Evolutionary conservation across 2,113 vertebrate genomes (phyloP).

Genomic region (Ictidomys tridecemlineatus): DNA sequence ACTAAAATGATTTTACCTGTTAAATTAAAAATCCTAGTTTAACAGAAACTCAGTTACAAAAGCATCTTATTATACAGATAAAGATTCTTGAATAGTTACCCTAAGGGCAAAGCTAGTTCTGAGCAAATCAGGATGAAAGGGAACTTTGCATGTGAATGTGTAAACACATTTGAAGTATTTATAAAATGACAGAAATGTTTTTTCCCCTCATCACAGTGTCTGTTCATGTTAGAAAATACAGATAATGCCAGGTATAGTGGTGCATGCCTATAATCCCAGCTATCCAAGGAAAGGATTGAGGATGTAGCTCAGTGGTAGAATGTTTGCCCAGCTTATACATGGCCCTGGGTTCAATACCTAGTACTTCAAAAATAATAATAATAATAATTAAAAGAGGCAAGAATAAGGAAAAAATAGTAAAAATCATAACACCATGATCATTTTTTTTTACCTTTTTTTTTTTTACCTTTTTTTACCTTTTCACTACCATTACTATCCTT

Average conservation of each 20-base stretch:
- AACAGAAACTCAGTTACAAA: neutral
- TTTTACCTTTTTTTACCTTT: neutral
- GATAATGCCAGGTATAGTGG: neutral
- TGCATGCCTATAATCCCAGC: no score
- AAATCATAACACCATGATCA: neutral
- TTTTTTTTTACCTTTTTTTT: neutral
- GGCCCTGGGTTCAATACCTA: no score
- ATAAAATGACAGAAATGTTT: neutral
- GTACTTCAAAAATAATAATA: no score
- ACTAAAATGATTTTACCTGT: neutral
- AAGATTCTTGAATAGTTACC: neutral
- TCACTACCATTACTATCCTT: neutral
- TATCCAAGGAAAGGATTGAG: no score
- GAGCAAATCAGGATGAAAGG: neutral
- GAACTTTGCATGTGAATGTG: neutral
- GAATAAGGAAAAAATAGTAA: neutral
- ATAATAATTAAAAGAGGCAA: neutral
- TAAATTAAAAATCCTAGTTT: neutral
- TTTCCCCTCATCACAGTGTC: neutral
- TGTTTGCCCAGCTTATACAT: no score
- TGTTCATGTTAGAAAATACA: slow-evolving; percentile 34
- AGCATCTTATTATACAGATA: neutral
- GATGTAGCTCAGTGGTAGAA: no score
- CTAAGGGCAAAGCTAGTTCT: neutral
- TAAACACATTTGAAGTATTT: neutral